These are phyloP conservation scores for Felis chaus DNA, from an alignment of 2,113 vertebrate genomes.

Conservation along the genomic window DNA sequence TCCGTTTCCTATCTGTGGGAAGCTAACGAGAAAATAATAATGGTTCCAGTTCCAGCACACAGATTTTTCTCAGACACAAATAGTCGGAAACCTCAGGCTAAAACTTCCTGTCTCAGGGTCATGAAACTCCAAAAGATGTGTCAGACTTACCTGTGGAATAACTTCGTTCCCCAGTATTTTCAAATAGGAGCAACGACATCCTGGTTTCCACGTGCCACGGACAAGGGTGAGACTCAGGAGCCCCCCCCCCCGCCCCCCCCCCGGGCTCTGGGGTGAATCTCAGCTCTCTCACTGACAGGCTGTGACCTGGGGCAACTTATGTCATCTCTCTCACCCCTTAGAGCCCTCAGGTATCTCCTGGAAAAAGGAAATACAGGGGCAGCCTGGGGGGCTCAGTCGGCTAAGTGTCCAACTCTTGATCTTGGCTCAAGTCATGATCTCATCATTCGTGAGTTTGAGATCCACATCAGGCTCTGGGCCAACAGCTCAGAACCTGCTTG, in stretches of 20 bases:
- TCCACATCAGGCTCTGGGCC: too few relatives aligned
- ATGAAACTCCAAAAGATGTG: background rate
- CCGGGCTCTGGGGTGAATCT: background rate
- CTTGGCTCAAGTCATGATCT: too few relatives aligned
- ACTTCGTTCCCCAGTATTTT: background rate
- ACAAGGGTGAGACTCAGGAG: background rate
- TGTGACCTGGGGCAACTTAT: background rate
- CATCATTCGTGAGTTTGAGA: too few relatives aligned
- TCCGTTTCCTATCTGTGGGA: slow-evolving; percentile 66
- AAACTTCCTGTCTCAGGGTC: slow-evolving; percentile 7
- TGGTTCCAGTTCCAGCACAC: slow-evolving; percentile 55
- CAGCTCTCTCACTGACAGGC: background rate
- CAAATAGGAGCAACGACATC: background rate
- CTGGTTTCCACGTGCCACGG: background rate
- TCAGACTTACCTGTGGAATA: background rate
- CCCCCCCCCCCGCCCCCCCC: rapidly evolving
- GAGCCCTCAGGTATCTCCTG: background rate
- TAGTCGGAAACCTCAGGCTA: slow-evolving; percentile 39
- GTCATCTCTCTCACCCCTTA: background rate
- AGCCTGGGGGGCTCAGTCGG: too few relatives aligned
- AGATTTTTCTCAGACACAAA: background rate
- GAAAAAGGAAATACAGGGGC: background rate
- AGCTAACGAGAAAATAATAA: slow-evolving; percentile 73
- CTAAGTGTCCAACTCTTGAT: too few relatives aligned
- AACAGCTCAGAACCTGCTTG: too few relatives aligned